Evolutionary conservation across 2,113 vertebrate genomes (phyloP).

Genomic region (Dinomys branickii): DNA sequence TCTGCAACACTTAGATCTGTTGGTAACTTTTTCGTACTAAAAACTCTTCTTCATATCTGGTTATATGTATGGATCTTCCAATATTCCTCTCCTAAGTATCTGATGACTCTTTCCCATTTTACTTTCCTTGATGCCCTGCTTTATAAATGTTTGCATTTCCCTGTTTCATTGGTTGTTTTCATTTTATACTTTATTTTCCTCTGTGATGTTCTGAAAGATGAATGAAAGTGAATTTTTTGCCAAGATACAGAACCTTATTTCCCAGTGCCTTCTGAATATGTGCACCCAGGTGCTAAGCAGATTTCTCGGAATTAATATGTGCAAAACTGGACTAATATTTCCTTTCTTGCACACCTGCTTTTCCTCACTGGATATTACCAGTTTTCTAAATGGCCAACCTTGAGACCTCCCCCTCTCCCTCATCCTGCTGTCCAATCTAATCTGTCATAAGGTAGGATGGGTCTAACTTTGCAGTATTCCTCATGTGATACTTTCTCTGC

Average conservation of each 20-base stretch:
- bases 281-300: background rate
- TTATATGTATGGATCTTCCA: background rate
- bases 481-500: background rate
- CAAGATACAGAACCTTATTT: background rate
- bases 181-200: background rate
- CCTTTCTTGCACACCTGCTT: background rate
- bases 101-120: background rate
- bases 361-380: background rate
- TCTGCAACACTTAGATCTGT: background rate
- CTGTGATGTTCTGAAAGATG: background rate
- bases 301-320: background rate
- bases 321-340: background rate
- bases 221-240: background rate
- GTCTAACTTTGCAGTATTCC: background rate
- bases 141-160: background rate
- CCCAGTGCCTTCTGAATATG: background rate
- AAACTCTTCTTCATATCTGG: background rate
- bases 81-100: background rate
- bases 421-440: fast-evolving
- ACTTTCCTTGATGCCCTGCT: background rate
- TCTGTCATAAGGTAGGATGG: background rate
- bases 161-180: background rate
- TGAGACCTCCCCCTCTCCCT: background rate
- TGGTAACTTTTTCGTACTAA: background rate
- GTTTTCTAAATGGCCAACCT: background rate